Base-by-base conservation (phyloP, 2,113 vertebrate species). In the Etheostoma cragini region DNA sequence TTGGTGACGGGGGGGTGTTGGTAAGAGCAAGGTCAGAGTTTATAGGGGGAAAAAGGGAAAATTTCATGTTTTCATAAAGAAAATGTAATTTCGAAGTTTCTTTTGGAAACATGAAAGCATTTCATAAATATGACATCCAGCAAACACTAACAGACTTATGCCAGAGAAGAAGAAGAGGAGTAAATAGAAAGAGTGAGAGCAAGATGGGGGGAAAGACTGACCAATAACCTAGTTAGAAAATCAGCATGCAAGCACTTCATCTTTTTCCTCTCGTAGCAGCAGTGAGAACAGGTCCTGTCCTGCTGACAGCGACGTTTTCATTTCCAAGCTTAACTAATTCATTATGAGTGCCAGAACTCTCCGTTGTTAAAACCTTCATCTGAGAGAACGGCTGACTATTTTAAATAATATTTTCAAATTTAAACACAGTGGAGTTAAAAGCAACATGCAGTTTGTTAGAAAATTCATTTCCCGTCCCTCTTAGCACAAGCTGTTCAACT, bases 301-400 rank as follows among this genome's bases (percentile, higher is more conserved):
- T 80, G 82, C 84, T 84, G 88, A 89, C 84, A 80, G 79, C 6
- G 50, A 83, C 46, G 35, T 88, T 90, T 88, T 86, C 82, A 85
- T 91, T 85, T 90, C 50, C 81, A 53, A 74, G 84, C 87, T 68
- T 82, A 80, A 90, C 91, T 88, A 89, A 93, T 89, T 94, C 89
- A 92, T 92, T 87, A 89, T 71, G 53, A 81, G 58, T 14, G 76
- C 71, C 64, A 47, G 72, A 81, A 81, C 81, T 47, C 45, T 57
- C 61, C 26, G 76, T 87, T 88, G 83, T 90, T 78, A 67, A 22
- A 82, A 83, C 66, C 75, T 22, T 50, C 87, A 83, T 75, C 54
- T 62, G 63, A 67, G 50, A 58, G 65, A 82, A 87, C 72, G 63
- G 84, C 90, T 89, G 90, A 93, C 80, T 71, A 3, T 72, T 53